Conservation (phyloP, 2,797 vertebrate species). For the Pitangus sulphuratus region DNA sequence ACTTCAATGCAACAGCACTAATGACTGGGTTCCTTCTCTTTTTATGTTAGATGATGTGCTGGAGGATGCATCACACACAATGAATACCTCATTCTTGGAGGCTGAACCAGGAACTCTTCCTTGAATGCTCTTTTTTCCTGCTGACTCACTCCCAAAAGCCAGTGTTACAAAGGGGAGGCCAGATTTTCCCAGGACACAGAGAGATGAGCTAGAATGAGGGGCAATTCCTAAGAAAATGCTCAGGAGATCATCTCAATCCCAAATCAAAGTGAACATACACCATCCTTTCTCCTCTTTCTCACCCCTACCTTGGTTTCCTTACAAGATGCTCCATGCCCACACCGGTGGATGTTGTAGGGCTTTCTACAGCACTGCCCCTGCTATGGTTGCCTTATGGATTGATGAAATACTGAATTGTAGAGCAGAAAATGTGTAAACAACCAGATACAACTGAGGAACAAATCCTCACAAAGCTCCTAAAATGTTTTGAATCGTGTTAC, state of each 20-base stretch:
- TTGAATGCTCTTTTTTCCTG: background rate
- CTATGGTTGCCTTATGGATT: background rate
- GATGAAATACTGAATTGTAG: background rate
- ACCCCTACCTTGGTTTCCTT: background rate
- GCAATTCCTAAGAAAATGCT: background rate
- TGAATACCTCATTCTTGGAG: background rate
- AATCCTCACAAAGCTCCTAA: background rate
- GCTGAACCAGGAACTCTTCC: background rate
- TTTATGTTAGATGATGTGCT: background rate
- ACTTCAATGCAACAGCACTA: background rate
- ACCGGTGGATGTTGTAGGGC: background rate
- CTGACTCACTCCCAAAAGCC: background rate
- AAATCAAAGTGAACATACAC: background rate
- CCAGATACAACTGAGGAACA: background rate
- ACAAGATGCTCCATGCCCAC: background rate
- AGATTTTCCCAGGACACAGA: background rate
- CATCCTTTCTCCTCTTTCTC: background rate
- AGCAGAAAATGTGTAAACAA: background rate
- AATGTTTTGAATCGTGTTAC: background rate
- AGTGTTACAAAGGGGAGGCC: background rate
- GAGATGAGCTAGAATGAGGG: background rate
- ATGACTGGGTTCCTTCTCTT: background rate
- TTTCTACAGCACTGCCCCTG: background rate
- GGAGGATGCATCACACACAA: background rate
- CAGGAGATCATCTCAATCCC: background rate